Base-by-base conservation (phyloP, 2,888 invertebrate species). In the Lithophane socia region DNA sequence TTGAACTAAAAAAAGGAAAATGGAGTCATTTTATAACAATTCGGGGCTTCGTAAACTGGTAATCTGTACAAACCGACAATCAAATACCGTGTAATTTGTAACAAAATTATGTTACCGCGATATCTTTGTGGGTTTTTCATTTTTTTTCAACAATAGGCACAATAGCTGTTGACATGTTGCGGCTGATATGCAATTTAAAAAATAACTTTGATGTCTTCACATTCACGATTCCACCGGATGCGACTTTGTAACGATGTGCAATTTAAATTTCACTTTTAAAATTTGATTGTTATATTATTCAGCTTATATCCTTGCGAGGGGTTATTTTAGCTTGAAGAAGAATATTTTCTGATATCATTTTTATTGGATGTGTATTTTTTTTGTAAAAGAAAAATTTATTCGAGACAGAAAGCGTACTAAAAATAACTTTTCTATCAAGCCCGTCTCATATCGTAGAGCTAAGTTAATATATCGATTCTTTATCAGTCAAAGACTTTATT, bases 91-190 rank as follows among this genome's bases (percentile, higher is more conserved):
- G 93, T 96, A 95, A 95, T 96, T 95, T 95, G 91, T 93, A 92
- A 94, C 93, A 94, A 95, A 95, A 94, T 94, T 95, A 94, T 95
- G 91, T 93, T 93, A 95, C 96, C 94, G 91, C 94, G 94, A 92
- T 92, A 92, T 92, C 91, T 92, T 94, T 95, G 93, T 92, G 90
- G 93, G 92, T 93, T 93, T 93, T 89, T 84, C 44, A 69, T 58
- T 85, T 80, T 87, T 88, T 87, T 82, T 70, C 29, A 90, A 93
- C 93, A 93, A 94, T 93, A 91, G 93, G 87, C 90, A 92, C 91
- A 95, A 96, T 94, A 94, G 93, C 95, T 95, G 96, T 94, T 96
- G 96, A 96, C 96, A 95, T 92, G 94, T 93, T 95, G 94, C 93
- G 92, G 94, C 93, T 90, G 91, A 88, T 90, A 91, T 92, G 92